Evolutionary conservation across 2,888 invertebrate genomes (phyloP).

Genomic region (Baccha elongata): DNA sequence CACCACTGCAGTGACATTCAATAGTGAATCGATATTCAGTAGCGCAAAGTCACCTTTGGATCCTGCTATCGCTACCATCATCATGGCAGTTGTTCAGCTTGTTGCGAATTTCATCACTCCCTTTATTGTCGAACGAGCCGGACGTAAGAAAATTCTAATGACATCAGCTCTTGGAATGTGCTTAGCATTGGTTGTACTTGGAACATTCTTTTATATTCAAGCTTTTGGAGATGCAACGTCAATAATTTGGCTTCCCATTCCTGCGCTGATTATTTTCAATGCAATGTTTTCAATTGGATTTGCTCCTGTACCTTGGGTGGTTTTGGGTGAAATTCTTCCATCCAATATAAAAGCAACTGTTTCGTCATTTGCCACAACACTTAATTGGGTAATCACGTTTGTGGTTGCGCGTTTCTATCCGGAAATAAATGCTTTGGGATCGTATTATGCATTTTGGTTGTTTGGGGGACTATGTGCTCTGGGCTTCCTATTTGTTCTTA

Average conservation of each 20-base stretch:
- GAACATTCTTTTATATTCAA: conserved; percentile 86
- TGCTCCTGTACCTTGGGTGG: conserved; percentile 14
- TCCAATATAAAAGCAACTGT: conserved; percentile 84
- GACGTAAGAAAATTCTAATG: conserved; percentile 88
- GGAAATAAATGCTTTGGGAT: conserved; percentile 1
- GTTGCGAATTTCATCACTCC: conserved; percentile 88
- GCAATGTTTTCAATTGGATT: conserved; percentile 81
- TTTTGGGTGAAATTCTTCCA: conserved; percentile 84
- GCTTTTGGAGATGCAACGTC: conserved; percentile 75
- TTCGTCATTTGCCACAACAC: conserved; percentile 3
- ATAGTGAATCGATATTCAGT: conserved; percentile 88
- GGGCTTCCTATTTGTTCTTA: conserved; percentile 80
- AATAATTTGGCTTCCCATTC: conserved; percentile 12
- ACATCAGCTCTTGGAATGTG: conserved; percentile 88
- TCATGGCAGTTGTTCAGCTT: conserved; percentile 90
- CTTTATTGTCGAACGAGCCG: conserved; percentile 89
- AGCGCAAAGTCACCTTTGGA: conserved; percentile 86
- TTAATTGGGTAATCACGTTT: not conserved
- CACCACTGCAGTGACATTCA: conserved; percentile 91
- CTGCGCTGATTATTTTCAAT: conserved; percentile 78
- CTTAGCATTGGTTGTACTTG: conserved; percentile 84
- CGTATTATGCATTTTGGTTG: conserved; percentile 4
- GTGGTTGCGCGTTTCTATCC: conserved; percentile 10
- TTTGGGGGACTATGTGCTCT: not conserved
- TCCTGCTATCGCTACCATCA: conserved; percentile 87